Evolutionary conservation across 2,797 vertebrate genomes (phyloP), one percentile per base, ranked within the genome.

Genomic region (Scolopax rusticola): DNA sequence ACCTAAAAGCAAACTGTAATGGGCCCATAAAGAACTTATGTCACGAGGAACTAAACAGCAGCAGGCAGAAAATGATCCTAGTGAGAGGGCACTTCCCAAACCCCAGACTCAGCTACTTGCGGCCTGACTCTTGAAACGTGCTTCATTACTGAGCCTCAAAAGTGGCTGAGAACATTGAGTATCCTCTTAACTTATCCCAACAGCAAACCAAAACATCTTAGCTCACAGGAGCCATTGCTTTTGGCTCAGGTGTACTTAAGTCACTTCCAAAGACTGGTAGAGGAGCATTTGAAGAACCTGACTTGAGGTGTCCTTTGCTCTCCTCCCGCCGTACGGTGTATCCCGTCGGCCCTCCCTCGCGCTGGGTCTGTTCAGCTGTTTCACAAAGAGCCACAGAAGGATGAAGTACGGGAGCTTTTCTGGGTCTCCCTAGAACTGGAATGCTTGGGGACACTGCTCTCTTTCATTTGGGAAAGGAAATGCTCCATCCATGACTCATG

Each of bases 171-270:
- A 54, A 67, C 6, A 50, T 1, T 3, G n/a, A 69, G 11, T 6
- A 73, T 11, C 59, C 83, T 71, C 59, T 54, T 47, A n/a, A 32
- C 43, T 57, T 8, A 53, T 1, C 67, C 75, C 63, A 45, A 0
- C 0, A 41, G 67, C 15, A 67, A 78, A 78, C 9, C 10, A 53
- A 53, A 67, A 8, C 25, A 40, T 1, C 0, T 2, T 11, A 10
- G 50, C 50, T 43, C n/a, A 24, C n/a, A 15, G 48, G 23, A 79
- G 40, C 57, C 32, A 8, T 3, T 51, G 78, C 45, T 51, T n/a
- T 59, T 51, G 54, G 40, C 54, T 81, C 60, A 24, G 50, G 36
- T 38, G n/a, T 33, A 51, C 36, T 51, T 6, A 4, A 43, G 36
- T 40, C 79, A 24, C 38, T 24, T 73, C 57, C 47, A 17, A 30